Base-by-base conservation (phyloP, 2,797 vertebrate species). In the Anabacerthia variegaticeps region DNA sequence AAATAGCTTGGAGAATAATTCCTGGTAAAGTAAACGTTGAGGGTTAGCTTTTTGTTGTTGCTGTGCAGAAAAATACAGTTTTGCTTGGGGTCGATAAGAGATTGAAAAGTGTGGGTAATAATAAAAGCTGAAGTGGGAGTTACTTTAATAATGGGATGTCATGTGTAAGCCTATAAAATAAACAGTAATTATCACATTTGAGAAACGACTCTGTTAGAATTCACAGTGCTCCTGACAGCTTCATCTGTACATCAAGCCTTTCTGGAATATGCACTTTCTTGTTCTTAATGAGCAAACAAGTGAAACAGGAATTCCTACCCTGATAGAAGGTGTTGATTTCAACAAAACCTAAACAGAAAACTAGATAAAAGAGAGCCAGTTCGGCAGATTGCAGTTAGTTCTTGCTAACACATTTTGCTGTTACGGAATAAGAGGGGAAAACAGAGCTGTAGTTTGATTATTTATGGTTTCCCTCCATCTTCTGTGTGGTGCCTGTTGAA, bases 161-260 rank as follows among this genome's bases (percentile, higher is more conserved):
- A 96, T 97, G 95, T 80, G 88, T 89, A 91, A 95, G 92, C 59
- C 95, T 97, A 96, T 97, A 95, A 97, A 98, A 97, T 97, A 98
- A 97, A 98, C 97, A 98, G 95, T 95, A 98, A 98, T 98, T 98
- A 98, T 97, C 97, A 96, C 94, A 95, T 97, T 98, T 97, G 96
- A 96, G 95, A 95, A 97, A 96, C 37, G 93, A 95, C 77, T 90
- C 83, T 95, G 76, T 95, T 92, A 85, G 90, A 96, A 97, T 95
- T 86, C 26, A 51, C 96, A 88, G 73, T 76, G 63, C 93, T 96
- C 89, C 88, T 97, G 97, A 97, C 97, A 97, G 86, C 90, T 97
- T 96, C 94, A 71, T 97, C 93, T 93, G 27, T 82, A 85, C 73
- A 85, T 94, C 67, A 69, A 86, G 59, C 61, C 83, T 88, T 88